These are phyloP conservation scores for Vesta saturnalis DNA, from an alignment of 2,888 invertebrate species.

Conservation along the genomic window DNA sequence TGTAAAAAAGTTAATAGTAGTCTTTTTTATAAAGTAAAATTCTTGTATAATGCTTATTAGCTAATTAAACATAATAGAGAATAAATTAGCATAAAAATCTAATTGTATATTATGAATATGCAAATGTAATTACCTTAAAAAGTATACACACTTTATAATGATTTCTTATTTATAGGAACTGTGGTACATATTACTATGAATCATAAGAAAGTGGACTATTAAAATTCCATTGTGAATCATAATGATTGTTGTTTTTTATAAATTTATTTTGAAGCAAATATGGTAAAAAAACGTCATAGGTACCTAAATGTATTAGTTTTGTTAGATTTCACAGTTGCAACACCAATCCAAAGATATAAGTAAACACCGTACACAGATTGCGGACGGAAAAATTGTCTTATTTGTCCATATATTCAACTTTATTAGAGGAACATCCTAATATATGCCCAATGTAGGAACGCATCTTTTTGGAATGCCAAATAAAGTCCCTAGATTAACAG, in stretches of 20 bases:
- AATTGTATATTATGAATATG: conserved; percentile 11
- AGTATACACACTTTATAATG: neutral
- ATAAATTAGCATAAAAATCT: conserved; percentile 2
- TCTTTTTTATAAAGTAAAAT: neutral
- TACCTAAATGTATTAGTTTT: too few relatives aligned
- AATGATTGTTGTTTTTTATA: neutral
- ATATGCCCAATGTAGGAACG: too few relatives aligned
- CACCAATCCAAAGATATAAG: too few relatives aligned
- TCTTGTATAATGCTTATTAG: conserved; percentile 1
- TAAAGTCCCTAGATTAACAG: too few relatives aligned
- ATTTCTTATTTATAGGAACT: neutral
- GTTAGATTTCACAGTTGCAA: too few relatives aligned
- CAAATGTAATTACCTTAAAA: conserved; percentile 9
- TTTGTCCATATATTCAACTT: too few relatives aligned
- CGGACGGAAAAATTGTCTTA: too few relatives aligned
- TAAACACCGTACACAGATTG: too few relatives aligned
- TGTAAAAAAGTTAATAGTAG: conserved; percentile 9
- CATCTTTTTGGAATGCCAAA: too few relatives aligned
- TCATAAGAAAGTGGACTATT: conserved; percentile 2
- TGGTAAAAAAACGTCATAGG: too few relatives aligned
- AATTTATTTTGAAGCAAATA: neutral
- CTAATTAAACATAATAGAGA: conserved; percentile 7
- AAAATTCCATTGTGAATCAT: conserved; percentile 7
- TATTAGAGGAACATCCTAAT: too few relatives aligned
- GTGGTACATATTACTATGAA: conserved; percentile 6